Base-by-base conservation (phyloP, 2,113 vertebrate genomes). In the Cyphomyrus plagiostoma region DNA sequence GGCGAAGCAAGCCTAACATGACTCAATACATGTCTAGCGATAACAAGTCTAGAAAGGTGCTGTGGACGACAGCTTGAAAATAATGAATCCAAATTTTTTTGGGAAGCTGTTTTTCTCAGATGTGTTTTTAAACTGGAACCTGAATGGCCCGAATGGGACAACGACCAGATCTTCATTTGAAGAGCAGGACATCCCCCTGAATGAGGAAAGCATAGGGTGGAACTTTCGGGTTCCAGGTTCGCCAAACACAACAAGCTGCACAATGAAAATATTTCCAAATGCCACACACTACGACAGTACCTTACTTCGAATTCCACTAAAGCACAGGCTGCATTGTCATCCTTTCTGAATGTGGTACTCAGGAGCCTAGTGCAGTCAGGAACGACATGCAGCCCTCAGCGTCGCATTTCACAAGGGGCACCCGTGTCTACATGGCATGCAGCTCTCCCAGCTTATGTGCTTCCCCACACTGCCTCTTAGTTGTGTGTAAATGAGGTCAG, bases 191-290 rank as follows among this genome's bases (percentile, higher is more conserved):
- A 30, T 89, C 45, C 19, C 48, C 13, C 19, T 23, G 17, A 45
- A 39, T 10, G 84, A 35, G 42, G 89, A 91, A 91, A 90, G 53
- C 21, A 58, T 8, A 50, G 21, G 50, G 17, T 15, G 21, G 87
- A 93, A 19, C 88, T 87, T 92, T 92, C 89, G 10, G 58, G 48
- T 84, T 90, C 21, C 92, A 93, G 15, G 35, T 74, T 95, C 94
- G 88, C 91, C 90, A 95, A 95, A 94, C 93, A 94, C 94, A 94
- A 92, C 93, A 93, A 91, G 86, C 30, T 89, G 91, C 89, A 90
- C 91, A 95, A 93, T 93, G 95, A 94, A 95, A 95, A 91, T 90
- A 92, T 92, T 91, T 91, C 89, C 91, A 95, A 95, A 96, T 95
- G 94, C 93, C 92, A 93, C 91, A 74, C 90, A 91, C 91, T 92